phyloP scores from a whole-genome alignment of 2,113 vertebrate genomes.

The Cyanoderma ruficeps region DNA sequence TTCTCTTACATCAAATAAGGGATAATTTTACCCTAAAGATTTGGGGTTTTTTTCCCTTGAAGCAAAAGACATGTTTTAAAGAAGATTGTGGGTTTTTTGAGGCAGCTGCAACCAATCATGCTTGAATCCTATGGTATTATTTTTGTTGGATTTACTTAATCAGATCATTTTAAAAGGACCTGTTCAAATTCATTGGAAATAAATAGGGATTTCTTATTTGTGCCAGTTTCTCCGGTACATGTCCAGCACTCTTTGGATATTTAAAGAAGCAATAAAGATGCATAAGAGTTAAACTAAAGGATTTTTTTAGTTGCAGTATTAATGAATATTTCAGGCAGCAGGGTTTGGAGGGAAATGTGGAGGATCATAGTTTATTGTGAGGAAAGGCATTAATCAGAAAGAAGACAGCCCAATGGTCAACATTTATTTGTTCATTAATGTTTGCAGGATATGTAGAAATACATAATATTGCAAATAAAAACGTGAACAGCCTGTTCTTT shows the following conservation, averaged over 20 bases:
- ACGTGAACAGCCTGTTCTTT: neutral
- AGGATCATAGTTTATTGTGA: neutral
- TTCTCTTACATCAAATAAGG: slow-evolving; percentile 30
- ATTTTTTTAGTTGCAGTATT: neutral
- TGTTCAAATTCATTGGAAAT: neutral
- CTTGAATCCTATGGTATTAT: neutral
- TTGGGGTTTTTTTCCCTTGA: neutral
- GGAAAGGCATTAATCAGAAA: neutral
- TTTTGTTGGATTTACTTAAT: neutral
- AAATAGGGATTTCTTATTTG: neutral
- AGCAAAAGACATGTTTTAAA: neutral
- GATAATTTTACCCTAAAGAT: neutral
- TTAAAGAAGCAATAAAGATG: neutral
- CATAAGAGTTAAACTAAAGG: neutral
- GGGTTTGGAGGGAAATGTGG: neutral
- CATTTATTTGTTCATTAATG: neutral
- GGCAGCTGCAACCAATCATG: neutral
- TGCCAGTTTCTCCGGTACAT: neutral
- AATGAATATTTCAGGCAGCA: neutral
- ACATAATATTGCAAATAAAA: neutral
- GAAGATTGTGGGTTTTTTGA: neutral
- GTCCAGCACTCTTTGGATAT: neutral
- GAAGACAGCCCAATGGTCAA: neutral
- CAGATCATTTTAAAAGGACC: neutral
- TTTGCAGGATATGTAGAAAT: neutral